Evolutionary conservation across 2,113 vertebrate species (phyloP), one percentile per base, ranked within the genome.

Genomic region (Cochlearius cochlearius): DNA sequence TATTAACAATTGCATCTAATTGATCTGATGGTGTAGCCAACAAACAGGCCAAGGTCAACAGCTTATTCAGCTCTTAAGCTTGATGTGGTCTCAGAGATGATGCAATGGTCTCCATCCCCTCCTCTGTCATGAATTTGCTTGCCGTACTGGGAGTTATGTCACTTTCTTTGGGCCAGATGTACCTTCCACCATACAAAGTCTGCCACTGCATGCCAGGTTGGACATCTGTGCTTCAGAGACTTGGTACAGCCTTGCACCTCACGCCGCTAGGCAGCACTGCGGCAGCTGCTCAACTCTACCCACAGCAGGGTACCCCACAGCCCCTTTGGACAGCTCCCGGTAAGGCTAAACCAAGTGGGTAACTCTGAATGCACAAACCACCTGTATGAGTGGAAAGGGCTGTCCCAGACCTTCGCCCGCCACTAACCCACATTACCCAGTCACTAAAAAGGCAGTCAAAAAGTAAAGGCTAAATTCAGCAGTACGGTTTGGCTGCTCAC

Each of bases 1-100:
- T 93, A 92, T 95, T 95, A 90, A 93, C 75, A 88, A 80, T 93
- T 91, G 90, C 78, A 95, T 93, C 67, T 88, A 90, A 94, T 88
- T 96, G 82, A 83, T 95, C 92, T 96, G 83, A 63, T 74, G 60
- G 14, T 78, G 60, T 43, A 87, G 64, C 34, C 75, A 88, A 88
- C 72, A 94, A 95, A 93, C 64, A 90, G 60, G 77, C 26, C 74
- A 85, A 92, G 86, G 91, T 95, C 89, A 96, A 95, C 52, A 82
- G 66, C 86, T 94, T 95, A 73, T 92, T 96, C 95, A 76, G 45
- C 74, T 95, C n/a, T 73, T 82, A 82, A 87, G 14, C 29, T 50
- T 79, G 34, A 36, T 76, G 12, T 76, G 62, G 36, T 81, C 66
- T 82, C 60, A n/a, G 43, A 64, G 43, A 45, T 16, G 34, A n/a